These are phyloP conservation scores for Pluvialis apricaria DNA, from an alignment of 2,113 vertebrate species.

Conservation along the genomic window DNA sequence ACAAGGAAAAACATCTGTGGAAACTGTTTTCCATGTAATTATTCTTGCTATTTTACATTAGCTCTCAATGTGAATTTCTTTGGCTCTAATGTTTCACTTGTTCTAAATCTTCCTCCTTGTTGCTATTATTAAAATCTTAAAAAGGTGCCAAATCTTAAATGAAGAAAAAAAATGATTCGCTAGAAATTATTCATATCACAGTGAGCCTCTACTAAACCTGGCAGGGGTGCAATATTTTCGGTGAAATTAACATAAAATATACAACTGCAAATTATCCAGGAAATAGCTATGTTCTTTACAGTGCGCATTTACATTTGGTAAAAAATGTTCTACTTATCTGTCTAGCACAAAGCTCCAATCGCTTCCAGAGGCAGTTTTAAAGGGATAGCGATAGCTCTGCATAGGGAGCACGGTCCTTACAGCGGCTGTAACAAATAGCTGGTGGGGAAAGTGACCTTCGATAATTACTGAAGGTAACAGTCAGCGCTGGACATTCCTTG, in stretches of 20 bases:
- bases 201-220: slow-evolving; percentile 82
- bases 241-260: slow-evolving; percentile 88
- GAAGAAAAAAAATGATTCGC: slow-evolving; percentile 80
- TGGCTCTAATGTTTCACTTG: slow-evolving; percentile 78
- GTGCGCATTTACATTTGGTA: slow-evolving; percentile 73
- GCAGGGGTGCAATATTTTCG: slow-evolving; percentile 85
- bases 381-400: slow-evolving; percentile 64
- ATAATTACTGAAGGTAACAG: slow-evolving; percentile 55
- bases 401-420: neutral
- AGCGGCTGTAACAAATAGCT: slow-evolving; percentile 34
- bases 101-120: slow-evolving; percentile 83
- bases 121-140: slow-evolving; percentile 84
- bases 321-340: slow-evolving; percentile 69
- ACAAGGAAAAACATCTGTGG: slow-evolving; percentile 83
- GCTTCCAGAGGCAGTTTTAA: slow-evolving; percentile 67
- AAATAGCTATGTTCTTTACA: slow-evolving; percentile 82
- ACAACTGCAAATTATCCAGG: slow-evolving; percentile 85
- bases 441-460: slow-evolving; percentile 43
- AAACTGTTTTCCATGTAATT: slow-evolving; percentile 81
- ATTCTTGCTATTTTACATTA: slow-evolving; percentile 82
- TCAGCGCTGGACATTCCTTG: slow-evolving; percentile 24
- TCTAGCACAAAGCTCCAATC: slow-evolving; percentile 68
- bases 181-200: slow-evolving; percentile 86
- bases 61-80: slow-evolving; percentile 75
- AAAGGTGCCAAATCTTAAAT: slow-evolving; percentile 86